phyloP scores from a whole-genome alignment of 2,113 vertebrate species.

The Odocoileus virginianus region DNA sequence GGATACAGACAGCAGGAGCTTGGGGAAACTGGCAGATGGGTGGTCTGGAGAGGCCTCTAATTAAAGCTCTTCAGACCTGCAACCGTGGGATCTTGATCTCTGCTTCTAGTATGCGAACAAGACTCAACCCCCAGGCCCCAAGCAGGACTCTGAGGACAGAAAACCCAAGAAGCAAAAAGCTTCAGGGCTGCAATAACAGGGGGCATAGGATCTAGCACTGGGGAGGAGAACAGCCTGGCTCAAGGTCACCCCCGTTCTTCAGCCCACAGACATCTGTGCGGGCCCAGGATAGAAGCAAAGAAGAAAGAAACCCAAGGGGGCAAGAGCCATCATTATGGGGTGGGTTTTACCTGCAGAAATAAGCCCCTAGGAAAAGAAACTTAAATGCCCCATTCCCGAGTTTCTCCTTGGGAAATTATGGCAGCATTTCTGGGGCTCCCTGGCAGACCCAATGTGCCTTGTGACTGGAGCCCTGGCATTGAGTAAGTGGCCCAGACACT shows the following conservation, averaged over 20 bases:
- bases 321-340: not conserved
- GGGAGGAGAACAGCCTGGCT: not conserved
- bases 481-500: not conserved
- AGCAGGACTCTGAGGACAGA: not conserved
- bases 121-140: not conserved
- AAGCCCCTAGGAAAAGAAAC: not conserved
- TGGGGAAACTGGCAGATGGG: not conserved
- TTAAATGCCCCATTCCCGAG: too few relatives aligned
- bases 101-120: not conserved
- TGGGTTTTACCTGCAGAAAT: not conserved
- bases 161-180: not conserved
- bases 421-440: not conserved
- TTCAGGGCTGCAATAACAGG: not conserved
- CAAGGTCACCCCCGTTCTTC: not conserved
- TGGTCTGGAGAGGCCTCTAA: not conserved
- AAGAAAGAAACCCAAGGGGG: not conserved
- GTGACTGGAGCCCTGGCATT: not conserved
- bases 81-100: not conserved
- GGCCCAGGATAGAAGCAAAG: not conserved
- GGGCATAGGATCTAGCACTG: not conserved
- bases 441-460: not conserved
- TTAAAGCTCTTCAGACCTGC: not conserved
- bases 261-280: not conserved
- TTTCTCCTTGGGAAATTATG: not conserved
- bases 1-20: not conserved